Evolutionary conservation across 2,888 invertebrate genomes (phyloP), one percentile per base, ranked within the genome.

Genomic region (Acleris holmiana): DNA sequence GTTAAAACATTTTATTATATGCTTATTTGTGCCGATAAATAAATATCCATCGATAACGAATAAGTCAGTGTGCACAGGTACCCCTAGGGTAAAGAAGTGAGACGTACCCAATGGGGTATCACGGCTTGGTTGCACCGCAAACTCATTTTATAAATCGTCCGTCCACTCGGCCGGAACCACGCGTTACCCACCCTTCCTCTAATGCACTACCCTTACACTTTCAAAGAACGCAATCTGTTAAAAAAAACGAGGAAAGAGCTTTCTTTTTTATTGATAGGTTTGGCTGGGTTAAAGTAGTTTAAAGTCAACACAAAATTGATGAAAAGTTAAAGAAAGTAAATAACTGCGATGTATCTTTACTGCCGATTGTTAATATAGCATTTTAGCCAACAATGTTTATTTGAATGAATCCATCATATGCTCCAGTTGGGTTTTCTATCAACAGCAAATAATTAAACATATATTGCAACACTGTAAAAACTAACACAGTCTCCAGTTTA

Each of bases 101-200:
- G 91, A 91, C 91, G 91, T 92, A 91, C 88, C 91, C 92, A 87
- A 89, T 91, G 89, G 89, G 86, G 91, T 90, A 89, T 86, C 88
- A 86, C 86, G 87, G 88, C 80, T 85, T 86, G 89, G 91, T 89
- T 89, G 91, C 89, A 89, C 91, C 91, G 86, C 92, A 91, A 91
- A 91, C 92, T 91, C 91, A 90, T 91, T 91, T 91, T 90, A 88
- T 91, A 91, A 91, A 91, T 91, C 91, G 91, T 77, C 79, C 78
- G 87, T 79, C 79, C 87, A 80, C 75, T 86, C 86, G 85, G 75
- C 88, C 91, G 91, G 91, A 91, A 91, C 89, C 87, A 87, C 85
- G 88, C 88, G 86, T 86, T 85, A 80, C 80, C 81, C 87, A 84
- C 89, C 88, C 87, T 80, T 81, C 69, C 74, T 76, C 73, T 76